These are phyloP conservation scores for Sarcophilus harrisii DNA, from an alignment of 2,797 vertebrate species.

Conservation along the genomic window DNA sequence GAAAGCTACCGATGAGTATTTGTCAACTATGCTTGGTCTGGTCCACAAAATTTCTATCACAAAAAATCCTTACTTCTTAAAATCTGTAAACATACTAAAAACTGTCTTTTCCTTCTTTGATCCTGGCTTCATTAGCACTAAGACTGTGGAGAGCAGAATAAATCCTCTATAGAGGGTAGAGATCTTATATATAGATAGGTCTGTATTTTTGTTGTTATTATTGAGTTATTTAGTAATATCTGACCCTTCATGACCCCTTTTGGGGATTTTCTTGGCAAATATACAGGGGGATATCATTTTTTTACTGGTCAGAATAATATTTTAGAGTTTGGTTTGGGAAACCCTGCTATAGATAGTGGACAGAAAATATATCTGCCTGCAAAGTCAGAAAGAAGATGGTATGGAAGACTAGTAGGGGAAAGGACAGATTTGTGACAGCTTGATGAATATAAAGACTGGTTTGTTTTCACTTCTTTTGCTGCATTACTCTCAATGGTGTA, in stretches of 20 bases:
- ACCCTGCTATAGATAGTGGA: not conserved
- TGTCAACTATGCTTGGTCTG: too few species aligned
- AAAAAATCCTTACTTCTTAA: too few species aligned
- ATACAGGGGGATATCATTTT: not conserved
- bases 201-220: too few species aligned
- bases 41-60: too few species aligned
- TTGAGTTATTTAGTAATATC: not conserved
- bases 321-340: not conserved
- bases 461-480: not conserved
- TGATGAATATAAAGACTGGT: not conserved
- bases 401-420: not conserved
- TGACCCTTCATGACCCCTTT: not conserved
- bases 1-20: too few species aligned
- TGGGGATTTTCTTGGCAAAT: not conserved
- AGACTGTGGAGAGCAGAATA: too few species aligned
- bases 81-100: too few species aligned
- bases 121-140: too few species aligned
- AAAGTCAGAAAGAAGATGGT: not conserved
- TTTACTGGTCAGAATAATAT: not conserved
- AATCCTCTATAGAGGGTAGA: too few species aligned
- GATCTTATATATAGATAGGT: too few species aligned
- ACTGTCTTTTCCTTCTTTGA: too few species aligned
- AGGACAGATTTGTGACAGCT: not conserved
- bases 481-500: not conserved
- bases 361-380: not conserved